These are phyloP conservation scores for Schrankia costaestrigalis DNA, from an alignment of 2,888 invertebrate species.

Conservation along the genomic window DNA sequence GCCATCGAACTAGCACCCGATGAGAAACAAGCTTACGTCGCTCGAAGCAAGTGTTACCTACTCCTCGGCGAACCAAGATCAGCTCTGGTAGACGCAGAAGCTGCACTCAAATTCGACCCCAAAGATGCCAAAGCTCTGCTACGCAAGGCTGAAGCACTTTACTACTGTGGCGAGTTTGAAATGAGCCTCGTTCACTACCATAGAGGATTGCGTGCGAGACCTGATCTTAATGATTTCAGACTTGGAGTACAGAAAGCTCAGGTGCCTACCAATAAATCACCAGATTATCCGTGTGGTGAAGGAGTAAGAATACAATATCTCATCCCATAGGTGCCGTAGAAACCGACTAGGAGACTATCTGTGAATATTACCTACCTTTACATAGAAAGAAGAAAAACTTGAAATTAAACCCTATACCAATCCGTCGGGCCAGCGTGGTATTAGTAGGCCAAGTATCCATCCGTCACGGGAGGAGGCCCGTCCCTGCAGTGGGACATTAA, in stretches of 20 bases:
- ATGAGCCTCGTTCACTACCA: conserved; percentile 95
- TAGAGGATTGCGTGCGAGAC: conserved; percentile 90
- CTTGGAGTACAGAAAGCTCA: conserved; percentile 95
- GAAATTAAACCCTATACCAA: too few relatives aligned
- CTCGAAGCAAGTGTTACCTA: conserved; percentile 93
- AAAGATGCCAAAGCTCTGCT: conserved; percentile 84
- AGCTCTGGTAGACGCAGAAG: conserved; percentile 91
- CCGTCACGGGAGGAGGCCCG: too few relatives aligned
- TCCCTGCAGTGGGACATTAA: too few relatives aligned
- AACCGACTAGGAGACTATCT: too few relatives aligned
- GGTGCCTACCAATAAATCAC: too few relatives aligned
- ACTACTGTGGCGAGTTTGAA: conserved; percentile 95
- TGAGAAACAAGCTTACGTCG: conserved; percentile 92
- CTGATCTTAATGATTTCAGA: conserved; percentile 89
- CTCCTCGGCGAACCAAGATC: conserved; percentile 91
- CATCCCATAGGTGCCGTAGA: too few relatives aligned
- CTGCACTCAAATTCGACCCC: conserved; percentile 87
- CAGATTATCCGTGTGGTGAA: too few relatives aligned
- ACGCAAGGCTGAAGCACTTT: conserved; percentile 95
- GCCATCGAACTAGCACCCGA: conserved; percentile 92
- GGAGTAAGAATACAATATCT: too few relatives aligned
- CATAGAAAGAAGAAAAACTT: too few relatives aligned
- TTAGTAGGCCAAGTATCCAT: too few relatives aligned
- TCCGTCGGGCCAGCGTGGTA: too few relatives aligned
- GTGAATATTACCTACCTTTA: too few relatives aligned